Evolutionary conservation across 2,888 invertebrate species (phyloP).

Genomic region (Pegoplata infirma): DNA sequence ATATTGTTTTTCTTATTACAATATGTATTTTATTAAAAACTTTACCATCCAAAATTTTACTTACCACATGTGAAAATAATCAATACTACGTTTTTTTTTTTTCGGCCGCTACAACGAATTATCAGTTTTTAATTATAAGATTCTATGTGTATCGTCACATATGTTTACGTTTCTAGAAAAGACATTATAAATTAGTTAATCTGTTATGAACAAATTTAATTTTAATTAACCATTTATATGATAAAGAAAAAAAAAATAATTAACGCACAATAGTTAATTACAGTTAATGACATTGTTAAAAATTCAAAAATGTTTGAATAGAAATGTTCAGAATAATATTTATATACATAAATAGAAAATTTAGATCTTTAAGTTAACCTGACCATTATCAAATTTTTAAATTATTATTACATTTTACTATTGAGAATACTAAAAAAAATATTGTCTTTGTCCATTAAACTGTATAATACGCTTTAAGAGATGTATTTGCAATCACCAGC

Average conservation of each 20-base stretch:
- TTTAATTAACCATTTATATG: conserved; percentile 20
- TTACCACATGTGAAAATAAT: not conserved
- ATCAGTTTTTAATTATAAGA: not conserved
- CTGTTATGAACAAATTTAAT: conserved; percentile 31
- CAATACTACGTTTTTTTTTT: not conserved
- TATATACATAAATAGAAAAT: not conserved
- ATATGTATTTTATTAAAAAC: not conserved
- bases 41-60: not conserved
- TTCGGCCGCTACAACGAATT: conserved; percentile 40
- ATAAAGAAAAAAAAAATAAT: too few species aligned
- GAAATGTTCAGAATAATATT: not conserved
- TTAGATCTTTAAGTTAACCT: conserved; percentile 7
- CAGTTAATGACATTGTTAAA: conserved; percentile 7
- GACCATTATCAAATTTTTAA: not conserved
- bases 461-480: too few species aligned
- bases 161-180: conserved; percentile 29
- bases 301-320: not conserved
- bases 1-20: not conserved
- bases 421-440: too few species aligned
- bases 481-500: too few species aligned
- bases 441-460: too few species aligned
- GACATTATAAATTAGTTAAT: conserved; percentile 36
- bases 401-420: too few species aligned
- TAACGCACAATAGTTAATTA: conserved; percentile 32
- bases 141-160: not conserved